Base-by-base conservation (phyloP, 2,113 vertebrate genomes). In the Tetrao urogallus region DNA sequence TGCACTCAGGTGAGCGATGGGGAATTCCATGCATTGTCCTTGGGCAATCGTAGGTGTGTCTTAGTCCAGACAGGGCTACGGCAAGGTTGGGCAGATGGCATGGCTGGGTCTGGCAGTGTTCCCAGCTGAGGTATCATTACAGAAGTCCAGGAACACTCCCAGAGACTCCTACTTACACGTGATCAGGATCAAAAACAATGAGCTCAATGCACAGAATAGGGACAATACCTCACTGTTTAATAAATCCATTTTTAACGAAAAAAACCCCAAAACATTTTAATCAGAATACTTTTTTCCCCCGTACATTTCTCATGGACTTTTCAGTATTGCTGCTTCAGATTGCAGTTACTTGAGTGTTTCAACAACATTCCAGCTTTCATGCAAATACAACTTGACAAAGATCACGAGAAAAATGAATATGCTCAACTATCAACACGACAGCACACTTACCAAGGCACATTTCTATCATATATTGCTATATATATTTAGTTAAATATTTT, bases 321-420 rank as follows among this genome's bases (percentile, higher is more conserved):
- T 74, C 79, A 80, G 56, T 52, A 64, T 40, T 89, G 56, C 21
- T 65, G n/a, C 54, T 87, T 94, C 47, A 75, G 61, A 64, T 38
- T 52, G 54, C 22, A 74, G 30, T 16, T 71, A 71, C 38, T 82
- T 65, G 22, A 38, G 22, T 6, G 17, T 63, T 92, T 85, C 43
- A 45, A 76, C 40, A 61, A 67, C 75, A 61, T 40, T 57, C 36
- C 38, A 32, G 32, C 73, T 92, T 92, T 81, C 32, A 64, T 86
- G n/a, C 40, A 86, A 91, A 52, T 32, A 47, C 21, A 54, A 54
- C 20, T 86, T 78, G 34, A 64, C 0, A 1, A 83, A 74, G 52
- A 63, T 45, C 5, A 16, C 72, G 34, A 86, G 70, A 70, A 82
- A 84, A 87, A 76, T 54, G 6, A 72, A 75, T 84, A 15, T 24